These are phyloP conservation scores for Drosophila nigromelanica DNA, from an alignment of 1,140 invertebrate genomes.

Conservation along the genomic window DNA sequence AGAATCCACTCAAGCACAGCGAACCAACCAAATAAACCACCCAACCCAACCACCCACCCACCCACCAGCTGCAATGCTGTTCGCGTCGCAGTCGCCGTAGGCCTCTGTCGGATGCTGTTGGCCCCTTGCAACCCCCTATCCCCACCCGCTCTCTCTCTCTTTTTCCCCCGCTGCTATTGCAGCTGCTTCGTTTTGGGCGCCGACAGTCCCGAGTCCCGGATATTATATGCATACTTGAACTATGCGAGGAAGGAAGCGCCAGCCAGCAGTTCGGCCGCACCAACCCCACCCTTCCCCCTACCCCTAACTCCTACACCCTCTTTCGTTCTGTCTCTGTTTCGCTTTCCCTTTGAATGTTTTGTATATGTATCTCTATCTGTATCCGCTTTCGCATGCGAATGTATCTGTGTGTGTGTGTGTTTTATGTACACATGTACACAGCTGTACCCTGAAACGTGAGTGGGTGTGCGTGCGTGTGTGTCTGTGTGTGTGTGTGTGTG, in stretches of 20 bases:
- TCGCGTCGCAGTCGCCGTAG: conserved; percentile 52
- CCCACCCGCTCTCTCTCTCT: not conserved
- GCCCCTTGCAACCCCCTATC: not conserved
- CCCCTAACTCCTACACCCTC: not conserved
- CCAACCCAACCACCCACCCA: not conserved
- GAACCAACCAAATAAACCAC: conserved; percentile 25
- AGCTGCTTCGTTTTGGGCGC: conserved; percentile 66
- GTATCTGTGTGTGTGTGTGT: conserved; percentile 22
- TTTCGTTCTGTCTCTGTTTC: not conserved
- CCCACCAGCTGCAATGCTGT: conserved; percentile 51
- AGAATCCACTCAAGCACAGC: conserved; percentile 67
- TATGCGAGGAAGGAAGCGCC: conserved; percentile 72
- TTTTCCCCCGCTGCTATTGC: conserved; percentile 13
- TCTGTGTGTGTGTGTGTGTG: conserved; percentile 18
- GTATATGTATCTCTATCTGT: conserved; percentile 67
- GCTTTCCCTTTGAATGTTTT: conserved; percentile 51
- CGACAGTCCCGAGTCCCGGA: conserved; percentile 66
- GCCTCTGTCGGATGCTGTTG: conserved; percentile 48
- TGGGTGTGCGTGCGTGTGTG: too few relatives aligned
- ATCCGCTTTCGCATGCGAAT: conserved; percentile 72
- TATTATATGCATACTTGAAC: conserved; percentile 82
- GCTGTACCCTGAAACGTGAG: conserved; percentile 53
- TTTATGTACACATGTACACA: conserved; percentile 76
- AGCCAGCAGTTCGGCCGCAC: conserved; percentile 32
- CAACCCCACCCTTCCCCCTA: conserved; percentile 5